A percentile compares a stretch with the other conserved stretches of the same genome.
These are phyloP conservation scores for Syngnathus rostellatus DNA, from an alignment of 2,797 vertebrate species.

Conservation along the genomic window DNA sequence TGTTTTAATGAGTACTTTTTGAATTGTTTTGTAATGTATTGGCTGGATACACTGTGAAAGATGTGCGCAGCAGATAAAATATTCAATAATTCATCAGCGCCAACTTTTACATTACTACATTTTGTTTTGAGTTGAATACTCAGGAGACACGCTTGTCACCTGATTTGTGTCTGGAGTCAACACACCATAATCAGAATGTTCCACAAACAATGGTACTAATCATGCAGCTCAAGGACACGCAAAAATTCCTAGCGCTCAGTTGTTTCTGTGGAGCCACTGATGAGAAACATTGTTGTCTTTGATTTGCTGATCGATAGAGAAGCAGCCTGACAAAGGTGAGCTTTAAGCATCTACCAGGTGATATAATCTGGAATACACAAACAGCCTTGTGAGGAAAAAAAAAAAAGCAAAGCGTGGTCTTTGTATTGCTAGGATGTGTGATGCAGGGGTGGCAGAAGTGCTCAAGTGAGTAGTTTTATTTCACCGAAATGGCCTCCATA, in stretches of 20 bases:
- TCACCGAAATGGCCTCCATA: neutral
- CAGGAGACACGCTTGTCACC: conserved; percentile 17
- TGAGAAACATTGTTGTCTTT: conserved; percentile 28
- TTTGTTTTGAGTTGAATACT: neutral
- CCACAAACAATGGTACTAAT: neutral
- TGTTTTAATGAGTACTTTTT: neutral
- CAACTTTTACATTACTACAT: no score
- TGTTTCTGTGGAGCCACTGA: conserved; percentile 15
- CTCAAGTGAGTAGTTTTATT: neutral
- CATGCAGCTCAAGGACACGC: neutral
- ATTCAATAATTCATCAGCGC: neutral
- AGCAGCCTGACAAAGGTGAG: conserved; percentile 33
- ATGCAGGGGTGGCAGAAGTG: neutral
- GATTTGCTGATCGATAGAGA: conserved; percentile 19
- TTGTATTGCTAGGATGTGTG: neutral
- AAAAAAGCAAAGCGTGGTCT: neutral
- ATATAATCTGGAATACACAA: conserved; percentile 32
- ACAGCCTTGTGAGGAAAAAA: conserved; percentile 22
- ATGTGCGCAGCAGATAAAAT: neutral
- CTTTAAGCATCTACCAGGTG: conserved; percentile 35
- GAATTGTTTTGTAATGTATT: neutral
- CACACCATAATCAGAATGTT: conserved; percentile 9
- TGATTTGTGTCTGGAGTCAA: conserved; percentile 8
- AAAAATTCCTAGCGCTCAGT: neutral
- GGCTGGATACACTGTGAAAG: neutral